Evolutionary conservation across 2,797 vertebrate genomes (phyloP).

Genomic region (Tauraco hartlaubi): DNA sequence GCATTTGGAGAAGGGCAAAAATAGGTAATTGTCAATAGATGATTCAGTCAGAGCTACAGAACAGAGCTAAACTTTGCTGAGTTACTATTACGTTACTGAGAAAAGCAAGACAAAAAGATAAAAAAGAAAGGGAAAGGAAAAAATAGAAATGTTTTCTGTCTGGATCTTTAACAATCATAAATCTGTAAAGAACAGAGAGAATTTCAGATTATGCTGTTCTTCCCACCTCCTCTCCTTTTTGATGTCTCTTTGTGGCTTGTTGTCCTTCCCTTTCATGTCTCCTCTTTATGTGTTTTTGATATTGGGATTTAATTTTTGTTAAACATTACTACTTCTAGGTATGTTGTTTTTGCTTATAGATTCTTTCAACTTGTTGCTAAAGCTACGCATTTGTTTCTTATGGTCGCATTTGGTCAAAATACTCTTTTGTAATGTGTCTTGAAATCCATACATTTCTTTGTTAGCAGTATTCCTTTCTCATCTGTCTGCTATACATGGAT

Average conservation of each 20-base stretch:
- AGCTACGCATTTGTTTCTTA: background rate
- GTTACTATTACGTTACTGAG: background rate
- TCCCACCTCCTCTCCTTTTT: background rate
- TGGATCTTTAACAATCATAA: background rate
- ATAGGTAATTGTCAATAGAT: background rate
- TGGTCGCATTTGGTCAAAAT: background rate
- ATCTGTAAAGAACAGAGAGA: slow-evolving; percentile 30
- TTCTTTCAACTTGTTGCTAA: background rate
- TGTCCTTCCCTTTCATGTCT: slow-evolving; percentile 13
- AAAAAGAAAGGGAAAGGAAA: background rate
- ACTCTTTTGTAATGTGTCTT: background rate
- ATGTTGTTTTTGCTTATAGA: background rate
- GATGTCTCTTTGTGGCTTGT: background rate
- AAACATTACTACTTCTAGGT: background rate
- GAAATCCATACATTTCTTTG: background rate
- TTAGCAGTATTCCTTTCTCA: background rate
- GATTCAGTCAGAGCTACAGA: background rate
- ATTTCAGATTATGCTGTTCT: slow-evolving; percentile 14
- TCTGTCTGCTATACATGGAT: background rate
- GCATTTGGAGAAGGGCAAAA: background rate
- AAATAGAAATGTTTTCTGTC: background rate
- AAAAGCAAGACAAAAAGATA: background rate
- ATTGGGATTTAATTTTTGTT: slow-evolving; percentile 4
- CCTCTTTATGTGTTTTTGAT: background rate
- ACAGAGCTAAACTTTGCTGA: background rate